Percentiles rank a stretch among this genome's conserved stretches.
These are phyloP conservation scores for Eulemur albifrons DNA, from an alignment of 2,797 vertebrate genomes.

Conservation along the genomic window DNA sequence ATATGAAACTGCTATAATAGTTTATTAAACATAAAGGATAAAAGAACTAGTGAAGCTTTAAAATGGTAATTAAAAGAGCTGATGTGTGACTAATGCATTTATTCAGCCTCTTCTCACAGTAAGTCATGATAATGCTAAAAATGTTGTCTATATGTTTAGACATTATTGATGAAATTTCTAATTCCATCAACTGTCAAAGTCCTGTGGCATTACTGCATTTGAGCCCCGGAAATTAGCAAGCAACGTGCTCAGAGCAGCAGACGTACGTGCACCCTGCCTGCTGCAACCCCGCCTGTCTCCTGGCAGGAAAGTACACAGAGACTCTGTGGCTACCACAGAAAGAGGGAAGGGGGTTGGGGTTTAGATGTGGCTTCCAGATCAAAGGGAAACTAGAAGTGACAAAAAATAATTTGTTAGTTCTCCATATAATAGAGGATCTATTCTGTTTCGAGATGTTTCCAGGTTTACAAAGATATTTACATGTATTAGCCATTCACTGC, in stretches of 20 bases:
- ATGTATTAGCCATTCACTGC: background rate
- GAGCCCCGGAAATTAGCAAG: background rate
- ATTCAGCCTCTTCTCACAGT: constrained; percentile 66
- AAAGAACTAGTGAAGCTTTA: constrained; percentile 79
- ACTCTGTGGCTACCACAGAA: background rate
- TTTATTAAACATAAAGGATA: constrained; percentile 80
- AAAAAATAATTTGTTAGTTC: background rate
- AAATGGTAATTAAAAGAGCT: constrained; percentile 82
- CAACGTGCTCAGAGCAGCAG: background rate
- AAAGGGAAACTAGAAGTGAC: background rate
- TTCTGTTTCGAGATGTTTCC: background rate
- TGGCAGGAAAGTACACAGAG: background rate
- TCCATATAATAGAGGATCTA: background rate
- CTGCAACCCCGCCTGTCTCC: background rate
- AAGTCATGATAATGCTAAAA: constrained; percentile 69
- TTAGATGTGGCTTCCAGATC: background rate
- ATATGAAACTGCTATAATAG: constrained; percentile 71
- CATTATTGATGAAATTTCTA: constrained; percentile 46
- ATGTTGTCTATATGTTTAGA: constrained; percentile 48
- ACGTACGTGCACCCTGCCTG: too few relatives aligned
- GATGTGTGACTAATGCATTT: constrained; percentile 82
- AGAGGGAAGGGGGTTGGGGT: rapidly evolving
- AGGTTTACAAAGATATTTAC: background rate
- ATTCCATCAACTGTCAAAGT: constrained; percentile 2
- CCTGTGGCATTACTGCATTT: background rate